Evolutionary conservation across 2,113 vertebrate species (phyloP).

Genomic region (Pomatorhinus ruficollis): DNA sequence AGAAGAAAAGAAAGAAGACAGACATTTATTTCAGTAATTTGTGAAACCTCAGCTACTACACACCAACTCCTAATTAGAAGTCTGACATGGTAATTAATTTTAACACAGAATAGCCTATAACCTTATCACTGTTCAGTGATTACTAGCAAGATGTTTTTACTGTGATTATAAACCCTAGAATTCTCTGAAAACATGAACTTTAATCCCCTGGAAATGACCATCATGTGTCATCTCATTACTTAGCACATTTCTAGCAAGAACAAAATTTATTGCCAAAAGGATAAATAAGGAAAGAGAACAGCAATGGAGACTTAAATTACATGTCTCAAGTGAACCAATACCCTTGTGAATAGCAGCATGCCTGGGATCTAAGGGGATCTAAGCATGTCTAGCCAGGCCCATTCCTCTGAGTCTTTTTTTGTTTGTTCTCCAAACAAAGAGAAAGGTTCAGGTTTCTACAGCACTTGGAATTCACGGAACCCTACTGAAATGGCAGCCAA

Average conservation of each 20-base stretch:
- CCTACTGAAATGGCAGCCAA: neutral
- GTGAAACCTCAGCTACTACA: neutral
- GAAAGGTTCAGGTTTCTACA: neutral
- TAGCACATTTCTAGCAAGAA: neutral
- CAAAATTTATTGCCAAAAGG: neutral
- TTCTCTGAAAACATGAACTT: slow-evolving; percentile 41
- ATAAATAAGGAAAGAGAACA: neutral
- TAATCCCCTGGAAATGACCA: slow-evolving; percentile 36
- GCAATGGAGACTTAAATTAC: neutral
- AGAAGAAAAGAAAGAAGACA: neutral
- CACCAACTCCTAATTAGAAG: slow-evolving; percentile 12
- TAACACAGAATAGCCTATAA: neutral
- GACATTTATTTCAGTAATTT: neutral
- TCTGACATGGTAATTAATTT: slow-evolving; percentile 44
- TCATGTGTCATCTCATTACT: neutral
- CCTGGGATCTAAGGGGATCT: neutral
- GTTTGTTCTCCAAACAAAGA: neutral
- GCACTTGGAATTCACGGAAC: neutral
- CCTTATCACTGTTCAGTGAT: slow-evolving; percentile 52
- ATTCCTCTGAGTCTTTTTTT: neutral
- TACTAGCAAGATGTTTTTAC: slow-evolving; percentile 31
- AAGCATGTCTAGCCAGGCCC: neutral
- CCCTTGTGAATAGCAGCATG: neutral
- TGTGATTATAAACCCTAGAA: neutral
- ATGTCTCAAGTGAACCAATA: neutral